Conservation (phyloP, 2,888 invertebrate genomes). For the Diabrotica balteata region DNA sequence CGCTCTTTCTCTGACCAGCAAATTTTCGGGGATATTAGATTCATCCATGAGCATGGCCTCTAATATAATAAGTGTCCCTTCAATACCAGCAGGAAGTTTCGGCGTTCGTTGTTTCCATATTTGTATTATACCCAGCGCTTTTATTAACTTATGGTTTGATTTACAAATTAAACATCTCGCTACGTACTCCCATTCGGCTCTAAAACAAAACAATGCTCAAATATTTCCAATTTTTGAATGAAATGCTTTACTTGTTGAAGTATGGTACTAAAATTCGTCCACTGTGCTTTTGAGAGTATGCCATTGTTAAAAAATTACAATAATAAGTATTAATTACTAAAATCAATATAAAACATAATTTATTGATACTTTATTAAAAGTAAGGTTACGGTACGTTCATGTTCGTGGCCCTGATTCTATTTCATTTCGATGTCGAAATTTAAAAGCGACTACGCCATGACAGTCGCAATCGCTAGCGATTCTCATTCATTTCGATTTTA, state of each 20-base stretch:
- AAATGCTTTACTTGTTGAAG: slow-evolving; percentile 54
- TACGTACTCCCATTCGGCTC: slow-evolving; percentile 65
- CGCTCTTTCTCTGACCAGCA: too few species aligned
- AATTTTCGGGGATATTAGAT: slow-evolving; percentile 55
- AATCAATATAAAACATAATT: too few species aligned
- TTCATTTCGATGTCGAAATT: too few species aligned
- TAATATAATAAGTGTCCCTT: slow-evolving; percentile 67
- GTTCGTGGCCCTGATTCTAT: too few species aligned
- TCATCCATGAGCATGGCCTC: slow-evolving; percentile 62
- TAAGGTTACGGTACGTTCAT: too few species aligned
- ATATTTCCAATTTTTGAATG: slow-evolving; percentile 1
- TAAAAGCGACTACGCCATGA: too few species aligned
- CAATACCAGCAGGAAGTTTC: slow-evolving; percentile 67
- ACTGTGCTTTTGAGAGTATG: slow-evolving; percentile 53
- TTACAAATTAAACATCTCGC: slow-evolving; percentile 61
- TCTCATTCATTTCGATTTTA: too few species aligned
- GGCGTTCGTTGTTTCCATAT: slow-evolving; percentile 68
- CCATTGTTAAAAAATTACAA: slow-evolving; percentile 42
- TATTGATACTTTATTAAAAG: too few species aligned
- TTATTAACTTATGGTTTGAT: slow-evolving; percentile 52
- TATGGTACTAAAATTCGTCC: slow-evolving; percentile 57
- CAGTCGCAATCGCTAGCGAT: too few species aligned
- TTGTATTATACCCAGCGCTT: slow-evolving; percentile 62
- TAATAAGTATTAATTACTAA: too few species aligned
- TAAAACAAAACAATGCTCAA: slow-evolving; percentile 39